A percentile compares a stretch with the other conserved stretches of the same genome.
phyloP scores from a whole-genome alignment of 2,797 vertebrate species.

The Margarornis squamiger region DNA sequence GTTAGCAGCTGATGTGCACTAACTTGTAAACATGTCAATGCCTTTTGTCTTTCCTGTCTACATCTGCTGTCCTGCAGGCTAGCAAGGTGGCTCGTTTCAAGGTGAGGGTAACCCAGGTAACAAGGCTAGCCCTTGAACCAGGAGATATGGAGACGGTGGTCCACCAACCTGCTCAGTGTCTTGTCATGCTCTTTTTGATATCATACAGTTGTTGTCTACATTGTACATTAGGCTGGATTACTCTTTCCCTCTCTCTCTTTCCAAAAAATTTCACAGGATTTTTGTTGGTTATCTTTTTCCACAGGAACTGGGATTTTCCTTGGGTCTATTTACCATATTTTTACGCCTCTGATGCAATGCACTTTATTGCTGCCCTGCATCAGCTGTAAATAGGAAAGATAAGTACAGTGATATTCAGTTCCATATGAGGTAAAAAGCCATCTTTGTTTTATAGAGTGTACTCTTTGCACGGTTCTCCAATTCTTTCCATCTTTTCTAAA shows the following conservation, averaged over 20 bases:
- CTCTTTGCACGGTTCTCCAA: background rate
- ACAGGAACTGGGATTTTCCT: background rate
- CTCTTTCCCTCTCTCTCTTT: background rate
- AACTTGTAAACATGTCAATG: background rate
- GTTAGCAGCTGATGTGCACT: background rate
- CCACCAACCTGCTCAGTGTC: background rate
- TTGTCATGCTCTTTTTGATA: background rate
- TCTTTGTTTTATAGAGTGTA: background rate
- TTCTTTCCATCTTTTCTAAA: conserved; percentile 19
- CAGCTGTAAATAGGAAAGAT: conserved; percentile 19
- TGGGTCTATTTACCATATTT: background rate
- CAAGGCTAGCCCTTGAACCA: background rate
- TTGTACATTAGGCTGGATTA: background rate
- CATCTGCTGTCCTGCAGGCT: background rate
- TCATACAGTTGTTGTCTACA: background rate
- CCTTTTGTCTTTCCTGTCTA: background rate
- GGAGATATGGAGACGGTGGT: background rate
- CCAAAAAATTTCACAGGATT: background rate
- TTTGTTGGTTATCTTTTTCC: background rate
- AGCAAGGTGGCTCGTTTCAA: background rate
- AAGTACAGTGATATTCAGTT: background rate
- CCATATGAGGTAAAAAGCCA: background rate
- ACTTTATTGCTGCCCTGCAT: background rate
- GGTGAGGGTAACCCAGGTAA: background rate
- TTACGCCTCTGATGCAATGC: background rate